Base-by-base conservation (phyloP, 2,113 vertebrate species). In the Bubo scandiacus region DNA sequence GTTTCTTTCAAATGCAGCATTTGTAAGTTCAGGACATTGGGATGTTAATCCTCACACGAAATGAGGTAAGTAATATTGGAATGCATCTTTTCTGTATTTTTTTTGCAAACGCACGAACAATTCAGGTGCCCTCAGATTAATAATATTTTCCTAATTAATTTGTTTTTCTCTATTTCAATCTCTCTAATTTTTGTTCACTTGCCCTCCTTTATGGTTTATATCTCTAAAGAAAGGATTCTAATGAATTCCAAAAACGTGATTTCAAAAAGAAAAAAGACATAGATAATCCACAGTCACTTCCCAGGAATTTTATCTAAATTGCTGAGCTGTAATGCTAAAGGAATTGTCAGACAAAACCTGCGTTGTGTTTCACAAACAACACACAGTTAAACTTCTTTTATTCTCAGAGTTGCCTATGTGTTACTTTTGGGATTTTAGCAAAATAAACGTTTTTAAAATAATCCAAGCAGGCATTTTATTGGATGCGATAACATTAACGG, bases 361-460 rank as follows among this genome's bases (percentile, higher is more conserved):
- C 61, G 3, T 6, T 20, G 45, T 14, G 6, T 58, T 94, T 81
- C 91, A 26, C 89, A 61, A 90, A 49, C 75, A 94, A 6, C 80
- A 66, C 71, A 17, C 74, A 36, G 40, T 92, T 93, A 90, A 95
- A 96, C 62, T 85, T 71, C 94, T 66, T 94, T 91, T 82, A 71
- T 91, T 77, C 90, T 52, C n/a, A 19, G 57, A 73, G 70, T 54
- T 97, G 94, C 89, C 92, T 73, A 11, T 59, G 86, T 61, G 68
- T 72, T 89, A 92, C 87, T 96, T 95, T 88, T 78, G 43, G 82
- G 86, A 81, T 97, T 97, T 96, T 62, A 92, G 97, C 97, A 96
- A 95, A 97, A 97, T 83, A 96, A 97, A 96, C 93, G 62, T 97
- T 97, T 98, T 95, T 80, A 81, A 95, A 96, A 97, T 96, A 90